Evolutionary conservation across 1,140 invertebrate species (phyloP).

Genomic region (Platyura marginata): DNA sequence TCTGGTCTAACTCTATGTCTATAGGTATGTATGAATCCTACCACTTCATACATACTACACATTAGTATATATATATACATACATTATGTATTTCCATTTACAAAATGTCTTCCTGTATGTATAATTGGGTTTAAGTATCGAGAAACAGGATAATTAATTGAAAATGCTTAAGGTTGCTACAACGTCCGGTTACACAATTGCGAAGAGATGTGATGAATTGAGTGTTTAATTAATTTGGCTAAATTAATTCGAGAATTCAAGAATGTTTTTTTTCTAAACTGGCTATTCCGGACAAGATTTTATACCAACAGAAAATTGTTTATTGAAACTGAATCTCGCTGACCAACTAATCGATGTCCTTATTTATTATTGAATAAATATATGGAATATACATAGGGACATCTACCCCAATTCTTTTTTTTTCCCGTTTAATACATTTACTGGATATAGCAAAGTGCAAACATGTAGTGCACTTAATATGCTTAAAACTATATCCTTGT

Average conservation of each 20-base stretch:
- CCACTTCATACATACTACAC: constrained; percentile 1
- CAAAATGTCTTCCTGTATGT: not conserved
- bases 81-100: not conserved
- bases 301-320: too few relatives aligned
- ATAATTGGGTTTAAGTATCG: not conserved
- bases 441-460: too few relatives aligned
- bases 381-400: too few relatives aligned
- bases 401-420: too few relatives aligned
- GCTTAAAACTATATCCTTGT: too few relatives aligned
- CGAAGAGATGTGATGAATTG: constrained; percentile 2
- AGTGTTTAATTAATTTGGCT: constrained; percentile 1
- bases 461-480: too few relatives aligned
- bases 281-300: too few relatives aligned
- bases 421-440: too few relatives aligned
- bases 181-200: constrained; percentile 1
- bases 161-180: constrained; percentile 1
- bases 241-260: not conserved
- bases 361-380: too few relatives aligned
- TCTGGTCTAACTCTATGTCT: not conserved
- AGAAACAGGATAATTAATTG: constrained; percentile 3
- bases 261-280: too few relatives aligned
- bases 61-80: constrained; percentile 1
- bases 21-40: not conserved
- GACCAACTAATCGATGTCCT: too few relatives aligned
- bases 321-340: too few relatives aligned